phyloP scores from a whole-genome alignment of 2,113 vertebrate genomes.

The Indicator maculatus region DNA sequence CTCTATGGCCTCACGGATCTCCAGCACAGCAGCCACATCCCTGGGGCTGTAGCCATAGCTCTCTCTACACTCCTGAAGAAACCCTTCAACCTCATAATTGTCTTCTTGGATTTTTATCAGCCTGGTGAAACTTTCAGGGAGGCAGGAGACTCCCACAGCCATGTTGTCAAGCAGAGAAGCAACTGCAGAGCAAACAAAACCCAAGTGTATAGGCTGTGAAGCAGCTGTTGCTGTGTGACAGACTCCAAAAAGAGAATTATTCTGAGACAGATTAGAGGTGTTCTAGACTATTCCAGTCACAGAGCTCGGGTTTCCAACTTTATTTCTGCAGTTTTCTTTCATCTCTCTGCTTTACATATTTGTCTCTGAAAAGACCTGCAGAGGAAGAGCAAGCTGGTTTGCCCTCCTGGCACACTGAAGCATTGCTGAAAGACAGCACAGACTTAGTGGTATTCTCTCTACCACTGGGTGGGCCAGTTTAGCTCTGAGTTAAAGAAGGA shows the following conservation, averaged over 20 bases:
- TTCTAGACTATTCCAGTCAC: not conserved
- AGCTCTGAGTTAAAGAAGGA: not conserved
- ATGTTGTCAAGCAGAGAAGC: constrained; percentile 69
- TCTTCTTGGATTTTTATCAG: constrained; percentile 62
- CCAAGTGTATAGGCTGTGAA: not conserved
- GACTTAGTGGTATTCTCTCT: not conserved
- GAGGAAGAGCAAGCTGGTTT: not conserved
- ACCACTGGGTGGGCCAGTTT: not conserved
- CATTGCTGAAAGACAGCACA: not conserved
- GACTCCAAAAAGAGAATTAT: not conserved
- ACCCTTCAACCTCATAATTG: constrained; percentile 4
- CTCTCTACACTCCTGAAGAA: constrained; percentile 55
- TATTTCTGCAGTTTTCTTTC: not conserved
- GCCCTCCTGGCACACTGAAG: not conserved
- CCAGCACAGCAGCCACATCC: constrained; percentile 73
- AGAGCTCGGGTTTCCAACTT: not conserved
- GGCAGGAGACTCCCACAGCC: constrained; percentile 62
- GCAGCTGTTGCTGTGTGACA: not conserved
- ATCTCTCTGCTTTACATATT: not conserved
- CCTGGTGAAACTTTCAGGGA: constrained; percentile 81
- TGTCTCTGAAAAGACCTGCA: not conserved
- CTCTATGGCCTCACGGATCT: constrained; percentile 76
- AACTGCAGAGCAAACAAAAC: constrained; percentile 51
- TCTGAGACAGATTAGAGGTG: not conserved
- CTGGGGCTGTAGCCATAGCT: constrained; percentile 66